A percentile compares a stretch with the other conserved stretches of the same genome.
phyloP scores from a whole-genome alignment of 1,140 invertebrate genomes.

The Bicyclus anynana region DNA sequence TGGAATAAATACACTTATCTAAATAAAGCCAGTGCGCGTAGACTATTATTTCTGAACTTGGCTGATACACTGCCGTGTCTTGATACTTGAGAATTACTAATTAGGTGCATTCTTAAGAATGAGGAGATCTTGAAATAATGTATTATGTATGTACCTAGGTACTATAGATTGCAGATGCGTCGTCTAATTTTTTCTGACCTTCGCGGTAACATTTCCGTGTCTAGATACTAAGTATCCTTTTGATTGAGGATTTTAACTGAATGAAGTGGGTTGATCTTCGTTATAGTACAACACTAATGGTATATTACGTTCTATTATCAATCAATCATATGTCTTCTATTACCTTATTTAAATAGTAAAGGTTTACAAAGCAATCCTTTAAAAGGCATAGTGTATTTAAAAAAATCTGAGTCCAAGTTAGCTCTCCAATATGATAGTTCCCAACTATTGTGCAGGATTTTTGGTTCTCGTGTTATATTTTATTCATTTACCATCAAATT shows the following conservation, averaged over 20 bases:
- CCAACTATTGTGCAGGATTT: not conserved
- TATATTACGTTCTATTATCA: slow-evolving; percentile 13
- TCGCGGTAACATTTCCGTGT: too few species aligned
- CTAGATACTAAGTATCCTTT: too few species aligned
- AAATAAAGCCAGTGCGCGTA: too few species aligned
- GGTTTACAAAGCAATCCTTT: not conserved
- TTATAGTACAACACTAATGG: slow-evolving; percentile 17
- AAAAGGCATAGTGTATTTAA: not conserved
- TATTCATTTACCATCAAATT: not conserved
- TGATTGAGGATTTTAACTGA: not conserved
- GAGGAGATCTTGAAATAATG: too few species aligned
- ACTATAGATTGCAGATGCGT: too few species aligned
- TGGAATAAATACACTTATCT: too few species aligned
- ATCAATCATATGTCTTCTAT: slow-evolving; percentile 20
- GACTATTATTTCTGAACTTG: too few species aligned
- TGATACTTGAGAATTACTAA: too few species aligned
- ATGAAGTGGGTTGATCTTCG: not conserved
- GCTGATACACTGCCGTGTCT: too few species aligned
- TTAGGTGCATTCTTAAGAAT: too few species aligned
- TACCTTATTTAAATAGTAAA: slow-evolving; percentile 12
- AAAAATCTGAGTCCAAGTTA: not conserved
- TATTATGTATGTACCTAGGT: too few species aligned
- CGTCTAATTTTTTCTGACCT: too few species aligned
- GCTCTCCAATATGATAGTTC: not conserved
- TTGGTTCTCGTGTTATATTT: not conserved